A percentile compares a stretch with the other conserved stretches of the same genome.
phyloP scores from a whole-genome alignment of 1,140 invertebrate genomes.

The Mylabris phalerata region DNA sequence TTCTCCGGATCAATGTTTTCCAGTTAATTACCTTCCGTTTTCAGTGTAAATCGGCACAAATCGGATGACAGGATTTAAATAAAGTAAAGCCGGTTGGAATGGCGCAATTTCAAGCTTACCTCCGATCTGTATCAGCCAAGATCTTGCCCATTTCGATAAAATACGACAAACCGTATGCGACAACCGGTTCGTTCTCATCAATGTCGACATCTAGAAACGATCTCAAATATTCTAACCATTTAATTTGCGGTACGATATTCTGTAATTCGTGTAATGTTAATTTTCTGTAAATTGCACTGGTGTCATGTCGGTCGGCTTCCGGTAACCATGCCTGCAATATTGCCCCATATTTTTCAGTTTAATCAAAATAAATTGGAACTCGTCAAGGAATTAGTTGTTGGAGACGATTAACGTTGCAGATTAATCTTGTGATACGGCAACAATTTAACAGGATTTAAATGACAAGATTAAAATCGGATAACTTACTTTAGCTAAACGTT shows the following conservation, averaged over 20 bases:
- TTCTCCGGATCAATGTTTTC: background rate
- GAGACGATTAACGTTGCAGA: no score
- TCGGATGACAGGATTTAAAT: no score
- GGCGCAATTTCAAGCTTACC: slow-evolving; percentile 43
- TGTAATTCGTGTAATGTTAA: slow-evolving; percentile 59
- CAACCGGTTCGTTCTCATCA: slow-evolving; percentile 62
- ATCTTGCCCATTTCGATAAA: slow-evolving; percentile 71
- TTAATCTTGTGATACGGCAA: no score
- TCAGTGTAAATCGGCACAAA: no score
- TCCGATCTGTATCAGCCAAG: slow-evolving; percentile 56
- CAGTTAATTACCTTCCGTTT: no score
- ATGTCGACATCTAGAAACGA: slow-evolving; percentile 60
- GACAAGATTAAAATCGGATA: background rate
- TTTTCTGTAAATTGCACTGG: slow-evolving; percentile 68
- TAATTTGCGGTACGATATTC: slow-evolving; percentile 61
- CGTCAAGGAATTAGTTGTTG: no score
- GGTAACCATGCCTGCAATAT: slow-evolving; percentile 58
- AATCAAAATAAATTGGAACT: no score
- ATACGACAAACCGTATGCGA: slow-evolving; percentile 74
- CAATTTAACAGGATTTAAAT: background rate
- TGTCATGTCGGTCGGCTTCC: slow-evolving; percentile 77
- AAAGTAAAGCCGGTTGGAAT: background rate
- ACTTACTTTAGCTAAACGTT: slow-evolving; percentile 67
- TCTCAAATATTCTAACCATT: slow-evolving; percentile 71
- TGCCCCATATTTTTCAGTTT: background rate